These are phyloP conservation scores for Stegana nigrithorax DNA, from an alignment of 2,888 invertebrate genomes.

Conservation along the genomic window DNA sequence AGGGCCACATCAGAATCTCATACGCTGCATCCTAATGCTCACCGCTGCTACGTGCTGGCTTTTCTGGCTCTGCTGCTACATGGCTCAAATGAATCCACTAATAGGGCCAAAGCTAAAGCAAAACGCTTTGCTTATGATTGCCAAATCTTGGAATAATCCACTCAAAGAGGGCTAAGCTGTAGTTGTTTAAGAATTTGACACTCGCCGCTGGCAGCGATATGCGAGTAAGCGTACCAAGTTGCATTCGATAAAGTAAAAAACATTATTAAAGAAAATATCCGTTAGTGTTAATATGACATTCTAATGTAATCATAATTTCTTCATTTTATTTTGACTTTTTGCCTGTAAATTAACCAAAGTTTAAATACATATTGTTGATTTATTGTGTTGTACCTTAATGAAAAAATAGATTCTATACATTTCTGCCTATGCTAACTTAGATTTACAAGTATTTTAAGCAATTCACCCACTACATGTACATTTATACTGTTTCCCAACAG, in stretches of 20 bases:
- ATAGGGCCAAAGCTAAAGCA: conserved; percentile 84
- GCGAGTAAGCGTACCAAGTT: not conserved
- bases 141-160: conserved; percentile 77
- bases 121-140: conserved; percentile 80
- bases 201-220: too few species aligned
- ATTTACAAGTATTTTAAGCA: conserved; percentile 76
- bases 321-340: not conserved
- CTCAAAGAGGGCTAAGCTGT: conserved; percentile 33
- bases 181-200: too few species aligned
- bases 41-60: conserved; percentile 91
- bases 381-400: not conserved
- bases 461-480: conserved; percentile 82
- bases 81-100: conserved; percentile 93
- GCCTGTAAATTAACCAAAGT: not conserved
- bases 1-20: conserved; percentile 92
- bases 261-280: not conserved
- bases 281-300: not conserved
- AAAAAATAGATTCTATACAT: too few species aligned
- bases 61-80: conserved; percentile 92
- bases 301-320: not conserved
- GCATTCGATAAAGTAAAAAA: too few species aligned
- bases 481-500: conserved; percentile 91
- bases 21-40: conserved; percentile 85
- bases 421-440: too few species aligned
- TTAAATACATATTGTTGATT: conserved; percentile 2